phyloP scores from a whole-genome alignment of 2,888 invertebrate genomes.

The Melanostoma scalare region DNA sequence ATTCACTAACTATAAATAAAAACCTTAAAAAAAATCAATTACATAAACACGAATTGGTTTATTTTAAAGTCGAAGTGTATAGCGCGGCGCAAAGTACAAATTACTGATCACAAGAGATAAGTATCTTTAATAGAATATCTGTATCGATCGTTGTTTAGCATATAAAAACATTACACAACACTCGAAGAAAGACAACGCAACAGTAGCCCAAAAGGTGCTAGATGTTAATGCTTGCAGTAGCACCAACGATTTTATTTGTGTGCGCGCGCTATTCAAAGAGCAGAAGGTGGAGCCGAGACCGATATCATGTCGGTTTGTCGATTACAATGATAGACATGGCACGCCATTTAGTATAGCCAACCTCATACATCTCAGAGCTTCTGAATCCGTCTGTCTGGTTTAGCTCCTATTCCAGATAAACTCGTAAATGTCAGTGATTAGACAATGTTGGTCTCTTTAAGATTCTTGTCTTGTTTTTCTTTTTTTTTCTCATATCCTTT shows the following conservation, averaged over 20 bases:
- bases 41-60: conserved; percentile 66
- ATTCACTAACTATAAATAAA: conserved; percentile 46
- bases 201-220: conserved; percentile 21
- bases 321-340: conserved; percentile 59
- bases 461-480: not conserved
- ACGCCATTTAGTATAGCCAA: conserved; percentile 38
- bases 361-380: conserved; percentile 30
- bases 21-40: conserved; percentile 33
- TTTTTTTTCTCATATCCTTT: conserved; percentile 12
- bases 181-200: not conserved
- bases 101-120: conserved; percentile 53
- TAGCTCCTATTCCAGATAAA: conserved; percentile 49
- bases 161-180: conserved; percentile 52
- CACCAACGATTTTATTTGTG: conserved; percentile 8
- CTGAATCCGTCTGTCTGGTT: conserved; percentile 16
- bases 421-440: conserved; percentile 57
- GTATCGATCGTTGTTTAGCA: conserved; percentile 59
- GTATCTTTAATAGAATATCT: conserved; percentile 59
- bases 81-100: conserved; percentile 63
- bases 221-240: conserved; percentile 10
- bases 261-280: conserved; percentile 34
- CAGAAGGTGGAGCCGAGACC: conserved; percentile 56
- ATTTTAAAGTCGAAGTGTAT: conserved; percentile 43
- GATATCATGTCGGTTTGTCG: conserved; percentile 42
- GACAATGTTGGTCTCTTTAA: not conserved